A percentile compares a stretch with the other conserved stretches of the same genome.
phyloP scores from a whole-genome alignment of 2,797 vertebrate genomes.

The Mastacembelus armatus region DNA sequence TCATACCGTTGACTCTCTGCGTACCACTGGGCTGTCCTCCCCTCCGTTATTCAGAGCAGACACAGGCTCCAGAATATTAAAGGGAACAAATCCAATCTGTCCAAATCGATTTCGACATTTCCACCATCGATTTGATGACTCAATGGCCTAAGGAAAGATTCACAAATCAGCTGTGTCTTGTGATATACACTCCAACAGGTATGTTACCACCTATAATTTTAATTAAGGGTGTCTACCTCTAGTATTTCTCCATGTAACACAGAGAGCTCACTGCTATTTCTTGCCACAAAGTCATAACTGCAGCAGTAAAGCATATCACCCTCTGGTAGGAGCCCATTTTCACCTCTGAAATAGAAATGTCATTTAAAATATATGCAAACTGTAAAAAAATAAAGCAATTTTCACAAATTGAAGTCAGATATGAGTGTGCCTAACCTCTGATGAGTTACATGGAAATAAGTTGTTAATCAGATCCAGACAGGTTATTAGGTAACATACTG shows the following conservation, averaged over 20 bases:
- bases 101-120: slow-evolving; percentile 87
- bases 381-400: neutral
- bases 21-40: slow-evolving; percentile 38
- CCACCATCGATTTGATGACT: slow-evolving; percentile 90
- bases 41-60: slow-evolving; percentile 59
- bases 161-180: neutral
- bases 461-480: neutral
- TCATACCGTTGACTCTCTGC: slow-evolving; percentile 70
- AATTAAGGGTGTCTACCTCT: slow-evolving; percentile 78
- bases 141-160: slow-evolving; percentile 80
- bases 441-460: neutral
- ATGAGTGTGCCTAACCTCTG: neutral
- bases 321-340: slow-evolving; percentile 52
- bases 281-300: slow-evolving; percentile 90
- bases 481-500: neutral
- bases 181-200: neutral
- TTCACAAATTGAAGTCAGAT: neutral
- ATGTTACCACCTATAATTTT: neutral
- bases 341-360: slow-evolving; percentile 59
- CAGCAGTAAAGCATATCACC: slow-evolving; percentile 74
- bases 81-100: slow-evolving; percentile 89
- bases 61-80: slow-evolving; percentile 87
- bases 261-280: slow-evolving; percentile 90
- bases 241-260: slow-evolving; percentile 87
- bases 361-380: neutral